Base-by-base conservation (phyloP, 2,113 vertebrate species). In the Mirounga angustirostris region DNA sequence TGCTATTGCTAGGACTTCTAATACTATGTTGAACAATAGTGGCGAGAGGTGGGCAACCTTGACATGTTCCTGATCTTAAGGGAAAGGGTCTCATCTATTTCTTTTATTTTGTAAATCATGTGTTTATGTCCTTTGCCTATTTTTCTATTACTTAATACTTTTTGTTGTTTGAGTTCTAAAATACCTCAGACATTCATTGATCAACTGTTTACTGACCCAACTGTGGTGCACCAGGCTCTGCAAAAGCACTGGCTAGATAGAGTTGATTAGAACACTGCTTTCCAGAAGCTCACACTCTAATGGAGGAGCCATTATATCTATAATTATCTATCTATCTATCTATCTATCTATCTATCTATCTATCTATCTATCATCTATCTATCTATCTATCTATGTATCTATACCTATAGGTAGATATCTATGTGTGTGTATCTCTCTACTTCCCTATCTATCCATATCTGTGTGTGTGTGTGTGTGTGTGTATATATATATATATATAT, bases 111-210 rank as follows among this genome's bases (percentile, higher is more conserved):
- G 50, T 96, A 30, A 93, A 5, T 82, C 3, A 2, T 81, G 36
- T 7, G 28, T 84, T 96, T 56, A 58, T 59, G n/a, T 46, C 28
- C 36, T 88, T 71, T 76, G 24, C 9, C 33, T 93, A 13, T 85
- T 91, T 94, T 91, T 67, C 73, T 86, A 4, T 74, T 58, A 30
- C 76, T 93, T 88, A 81, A 69, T 74, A 28, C 10, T n/a, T 92
- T 89, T 79, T 88, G 43, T 73, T 73, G 16, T 65, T 86, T 90
- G 61, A 83, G 18, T 71, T 96, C 80, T 96, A 86, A n/a, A 93
- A 81, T 67, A 52, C 21, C 26, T 7, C 30, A 26, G 33, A 33
- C 24, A 46, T 96, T 83, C 18, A 84, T 67, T 79, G 18, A 58
- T 69, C 84, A 81, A 19, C 24, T 81, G 0, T 63, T 59, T 59